These are phyloP conservation scores for Gortyna flavago DNA, from an alignment of 2,888 invertebrate species.

Conservation along the genomic window DNA sequence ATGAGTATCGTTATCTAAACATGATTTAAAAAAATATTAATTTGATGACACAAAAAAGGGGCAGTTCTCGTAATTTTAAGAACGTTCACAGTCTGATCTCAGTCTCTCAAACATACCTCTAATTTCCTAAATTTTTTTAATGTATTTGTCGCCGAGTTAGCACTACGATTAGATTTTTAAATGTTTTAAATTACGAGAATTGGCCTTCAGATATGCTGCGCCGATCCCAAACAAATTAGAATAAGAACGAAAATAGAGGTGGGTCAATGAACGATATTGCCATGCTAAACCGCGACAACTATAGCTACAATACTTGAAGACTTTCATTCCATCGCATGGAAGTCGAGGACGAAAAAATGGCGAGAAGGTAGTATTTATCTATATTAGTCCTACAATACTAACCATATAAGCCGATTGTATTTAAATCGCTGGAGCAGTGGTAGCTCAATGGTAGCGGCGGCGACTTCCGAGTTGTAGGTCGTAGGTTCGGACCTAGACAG, in stretches of 20 bases:
- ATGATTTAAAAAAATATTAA: too few species aligned
- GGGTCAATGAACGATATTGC: neutral
- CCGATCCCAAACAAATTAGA: neutral
- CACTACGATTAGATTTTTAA: neutral
- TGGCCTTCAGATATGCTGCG: neutral
- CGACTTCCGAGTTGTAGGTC: neutral
- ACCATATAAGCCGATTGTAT: slow-evolving; percentile 10
- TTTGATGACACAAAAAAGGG: neutral
- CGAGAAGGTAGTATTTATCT: neutral
- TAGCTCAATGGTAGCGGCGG: neutral
- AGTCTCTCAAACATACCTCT: neutral
- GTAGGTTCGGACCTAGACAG: neutral
- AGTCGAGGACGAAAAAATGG: neutral
- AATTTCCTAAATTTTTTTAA: neutral
- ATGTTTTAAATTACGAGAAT: neutral
- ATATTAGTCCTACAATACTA: neutral
- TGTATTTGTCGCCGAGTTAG: neutral
- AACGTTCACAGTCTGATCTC: neutral
- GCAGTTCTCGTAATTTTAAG: neutral
- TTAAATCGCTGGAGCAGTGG: neutral
- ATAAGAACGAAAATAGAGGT: neutral
- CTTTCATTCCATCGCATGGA: too few species aligned
- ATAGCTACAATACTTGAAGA: neutral
- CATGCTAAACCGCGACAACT: neutral
- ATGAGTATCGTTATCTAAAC: too few species aligned